A percentile compares a stretch with the other conserved stretches of the same genome.
Conservation (phyloP, 2,888 invertebrate species). For the Rhingia campestris region DNA sequence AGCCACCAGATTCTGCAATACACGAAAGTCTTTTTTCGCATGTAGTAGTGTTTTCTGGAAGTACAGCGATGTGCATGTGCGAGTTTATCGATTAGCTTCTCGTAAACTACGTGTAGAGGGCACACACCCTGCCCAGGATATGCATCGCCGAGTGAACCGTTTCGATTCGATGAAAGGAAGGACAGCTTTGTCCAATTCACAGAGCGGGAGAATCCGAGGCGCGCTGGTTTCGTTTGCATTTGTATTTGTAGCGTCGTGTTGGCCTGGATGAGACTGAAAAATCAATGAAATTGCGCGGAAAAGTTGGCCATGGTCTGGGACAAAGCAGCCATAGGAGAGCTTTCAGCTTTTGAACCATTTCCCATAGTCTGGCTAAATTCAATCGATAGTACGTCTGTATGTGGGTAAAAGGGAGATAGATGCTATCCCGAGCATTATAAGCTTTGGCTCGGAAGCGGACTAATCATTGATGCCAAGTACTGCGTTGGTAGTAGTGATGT, state of each 20-base stretch:
- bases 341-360: constrained; percentile 56
- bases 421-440: not conserved
- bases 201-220: constrained; percentile 5
- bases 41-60: constrained; percentile 25
- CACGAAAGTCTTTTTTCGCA: not conserved
- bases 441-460: constrained; percentile 23
- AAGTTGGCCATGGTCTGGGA: constrained; percentile 80
- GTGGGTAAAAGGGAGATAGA: constrained; percentile 4
- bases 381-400: constrained; percentile 39
- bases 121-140: constrained; percentile 65
- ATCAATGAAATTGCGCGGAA: constrained; percentile 70
- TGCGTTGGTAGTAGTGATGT: constrained; percentile 36
- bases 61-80: constrained; percentile 5
- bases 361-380: constrained; percentile 15
- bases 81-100: constrained; percentile 58
- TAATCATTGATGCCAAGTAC: constrained; percentile 51
- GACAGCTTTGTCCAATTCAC: constrained; percentile 59
- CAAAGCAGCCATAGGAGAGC: constrained; percentile 60
- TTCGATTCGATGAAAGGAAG: not conserved
- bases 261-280: constrained; percentile 59
- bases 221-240: constrained; percentile 26
- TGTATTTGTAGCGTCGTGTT: constrained; percentile 66
- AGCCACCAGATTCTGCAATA: constrained; percentile 25
- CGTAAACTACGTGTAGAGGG: constrained; percentile 54
- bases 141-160: constrained; percentile 31